Evolutionary conservation across 2,888 invertebrate species (phyloP), one percentile per base, ranked within the genome.

Genomic region (Synergus japonicus): DNA sequence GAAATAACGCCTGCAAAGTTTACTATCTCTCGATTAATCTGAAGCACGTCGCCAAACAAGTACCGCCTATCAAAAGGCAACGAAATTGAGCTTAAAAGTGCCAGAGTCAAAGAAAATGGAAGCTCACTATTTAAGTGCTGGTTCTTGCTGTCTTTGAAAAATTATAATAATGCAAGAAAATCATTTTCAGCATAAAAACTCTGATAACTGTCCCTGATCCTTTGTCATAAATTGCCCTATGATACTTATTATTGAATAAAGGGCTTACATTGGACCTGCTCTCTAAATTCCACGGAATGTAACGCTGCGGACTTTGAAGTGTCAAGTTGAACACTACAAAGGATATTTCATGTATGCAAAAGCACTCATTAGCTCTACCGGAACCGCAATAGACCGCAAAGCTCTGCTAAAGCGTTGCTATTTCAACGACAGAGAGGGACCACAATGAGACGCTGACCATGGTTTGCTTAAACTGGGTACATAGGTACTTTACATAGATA

Each of bases 21-120:
- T 66, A 78, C 83, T 86, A 87, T 86, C 85, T 79, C 80, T 44
- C 81, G 85, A 83, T 86, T 83, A 86, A 87, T 87, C 86, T 83
- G 58, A 81, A 83, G 83, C 86, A 83, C 85, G 87, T 86, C 79
- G 83, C 79, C 85, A 84, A 84, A 86, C 84, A 83, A 85, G 78
- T 63, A 46, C 15, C n/a, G 22, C 15, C 78, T 63, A 65, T 43
- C 73, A 73, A 73, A 78, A 37, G 44, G 46, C 46, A 73, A 78
- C 37, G 44, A 63, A 18, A 46, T 60, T 18, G n/a, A 81, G 79
- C 78, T 82, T 81, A 78, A 76, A 79, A 83, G 81, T 63, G 63
- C 78, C 60, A 65, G 22, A n/a, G 15, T 66, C 0, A n/a, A 43
- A 65, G 15, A 37, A 43, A 41, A n/a, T n/a, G 15, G 5, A n/a